Evolutionary conservation across 2,113 vertebrate species (phyloP), one percentile per base, ranked within the genome.

Genomic region (Atrichornis clamosus): DNA sequence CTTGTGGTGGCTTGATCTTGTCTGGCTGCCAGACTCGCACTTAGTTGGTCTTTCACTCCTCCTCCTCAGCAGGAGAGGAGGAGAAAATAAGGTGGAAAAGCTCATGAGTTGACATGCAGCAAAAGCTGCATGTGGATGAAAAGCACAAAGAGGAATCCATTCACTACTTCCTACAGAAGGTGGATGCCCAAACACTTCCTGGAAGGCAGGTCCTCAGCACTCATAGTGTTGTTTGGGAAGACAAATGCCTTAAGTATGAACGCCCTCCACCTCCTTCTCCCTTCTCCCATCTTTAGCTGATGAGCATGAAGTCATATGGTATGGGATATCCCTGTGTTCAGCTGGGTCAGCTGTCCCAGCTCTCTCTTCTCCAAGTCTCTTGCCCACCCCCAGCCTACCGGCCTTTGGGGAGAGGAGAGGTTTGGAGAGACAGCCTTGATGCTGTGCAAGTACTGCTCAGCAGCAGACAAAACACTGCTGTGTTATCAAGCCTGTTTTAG

Each of bases 181-280:
- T 20, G 84, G 32, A 53, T 59, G 13, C 15, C 30, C 24, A 80
- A 24, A 7, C 10, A 18, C 19, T 81, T 87, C 13, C n/a, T 35
- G 41, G 46, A 56, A 80, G 77, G 10, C 15, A 50, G 35, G 9
- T 63, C 26, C 20, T 76, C 55, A 56, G 18, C 28, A 46, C 32
- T 46, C 26, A 32, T 2, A 59, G 6, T 0, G 8, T 46, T 63
- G 20, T 23, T 84, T 42, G 20, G 42, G 17, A 87, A 56, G 23
- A 69, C 5, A 76, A 55, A 55, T 6, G 2, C 6, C 17, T n/a
- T 46, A 19, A 19, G 3, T 23, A 32, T 32, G 11, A 87, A 80
- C 9, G 9, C 2, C 2, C 2, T 16, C 10, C 0, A 1, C 18
- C 15, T 60, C 18, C 59, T 56, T 26, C 15, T 74, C 2, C 0